A percentile compares a stretch with the other conserved stretches of the same genome.
These are phyloP conservation scores for Myripristis jacobus DNA, from an alignment of 2,797 vertebrate species.

Conservation along the genomic window DNA sequence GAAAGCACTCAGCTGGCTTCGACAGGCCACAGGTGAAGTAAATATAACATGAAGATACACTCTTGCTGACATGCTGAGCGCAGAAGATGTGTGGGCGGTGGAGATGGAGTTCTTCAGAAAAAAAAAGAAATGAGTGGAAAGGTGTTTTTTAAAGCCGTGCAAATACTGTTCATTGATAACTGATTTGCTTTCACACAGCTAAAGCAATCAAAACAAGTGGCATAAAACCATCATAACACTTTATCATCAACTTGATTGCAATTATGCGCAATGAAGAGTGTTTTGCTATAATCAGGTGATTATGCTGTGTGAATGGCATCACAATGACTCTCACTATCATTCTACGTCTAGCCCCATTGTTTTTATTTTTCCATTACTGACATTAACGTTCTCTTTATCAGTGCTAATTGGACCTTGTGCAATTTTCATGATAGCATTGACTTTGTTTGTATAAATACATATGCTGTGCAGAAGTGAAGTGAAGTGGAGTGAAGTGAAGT, in stretches of 20 bases:
- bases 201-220: slow-evolving; percentile 54
- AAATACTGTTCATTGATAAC: slow-evolving; percentile 22
- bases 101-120: slow-evolving; percentile 29
- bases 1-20: slow-evolving; percentile 63
- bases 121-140: neutral
- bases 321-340: slow-evolving; percentile 34
- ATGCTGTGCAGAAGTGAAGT: too few species aligned
- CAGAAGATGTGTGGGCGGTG: slow-evolving; percentile 26
- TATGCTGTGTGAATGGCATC: slow-evolving; percentile 53
- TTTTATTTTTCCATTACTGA: slow-evolving; percentile 14
- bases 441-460: too few species aligned
- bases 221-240: slow-evolving; percentile 45
- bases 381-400: slow-evolving; percentile 3
- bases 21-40: slow-evolving; percentile 76
- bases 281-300: slow-evolving; percentile 56
- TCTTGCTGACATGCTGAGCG: slow-evolving; percentile 45
- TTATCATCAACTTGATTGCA: slow-evolving; percentile 66
- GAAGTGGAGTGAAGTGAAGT: neutral
- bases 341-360: slow-evolving; percentile 13
- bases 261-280: slow-evolving; percentile 60
- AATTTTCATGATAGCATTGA: neutral
- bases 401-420: neutral
- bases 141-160: neutral
- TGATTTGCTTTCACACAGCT: slow-evolving; percentile 33
- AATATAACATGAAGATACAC: slow-evolving; percentile 69